Conservation (phyloP, 2,888 invertebrate genomes). For the Protula sp. region DNA sequence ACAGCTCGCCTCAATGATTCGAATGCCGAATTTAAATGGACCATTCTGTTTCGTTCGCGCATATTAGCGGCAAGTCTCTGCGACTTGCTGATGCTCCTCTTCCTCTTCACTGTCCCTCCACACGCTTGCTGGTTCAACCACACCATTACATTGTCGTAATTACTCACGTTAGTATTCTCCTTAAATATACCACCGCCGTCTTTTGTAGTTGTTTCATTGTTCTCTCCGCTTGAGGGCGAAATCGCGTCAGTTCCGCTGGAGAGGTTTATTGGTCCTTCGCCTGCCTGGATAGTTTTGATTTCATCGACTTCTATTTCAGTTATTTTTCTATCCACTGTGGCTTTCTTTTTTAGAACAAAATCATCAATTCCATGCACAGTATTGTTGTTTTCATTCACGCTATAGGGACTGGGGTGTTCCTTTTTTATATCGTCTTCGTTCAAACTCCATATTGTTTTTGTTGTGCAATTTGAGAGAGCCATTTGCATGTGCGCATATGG, state of each 20-base stretch:
- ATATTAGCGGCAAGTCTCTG: slow-evolving; percentile 44
- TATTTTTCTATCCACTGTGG: too few relatives aligned
- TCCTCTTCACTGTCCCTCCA: slow-evolving; percentile 29
- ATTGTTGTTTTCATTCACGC: too few relatives aligned
- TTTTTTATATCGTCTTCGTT: too few relatives aligned
- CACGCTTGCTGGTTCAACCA: slow-evolving; percentile 22
- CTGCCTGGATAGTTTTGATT: too few relatives aligned
- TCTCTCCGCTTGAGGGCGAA: background rate
- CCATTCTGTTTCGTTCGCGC: slow-evolving; percentile 41
- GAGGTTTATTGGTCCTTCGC: background rate
- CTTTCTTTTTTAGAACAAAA: too few relatives aligned
- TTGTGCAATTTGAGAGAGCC: too few relatives aligned
- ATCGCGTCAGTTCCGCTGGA: background rate
- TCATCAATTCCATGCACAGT: too few relatives aligned
- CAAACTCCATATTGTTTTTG: too few relatives aligned
- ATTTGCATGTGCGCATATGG: too few relatives aligned
- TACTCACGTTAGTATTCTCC: background rate
- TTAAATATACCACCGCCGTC: background rate
- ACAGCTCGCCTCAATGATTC: slow-evolving; percentile 38
- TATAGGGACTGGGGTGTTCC: too few relatives aligned
- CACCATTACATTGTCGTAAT: slow-evolving; percentile 13
- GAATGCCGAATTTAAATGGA: slow-evolving; percentile 42
- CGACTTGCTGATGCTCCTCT: slow-evolving; percentile 33
- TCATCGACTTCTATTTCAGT: too few relatives aligned
- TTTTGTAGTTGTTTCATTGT: background rate